A percentile compares a stretch with the other conserved stretches of the same genome.
phyloP scores from a whole-genome alignment of 2,888 invertebrate species.

The Biston betularia region DNA sequence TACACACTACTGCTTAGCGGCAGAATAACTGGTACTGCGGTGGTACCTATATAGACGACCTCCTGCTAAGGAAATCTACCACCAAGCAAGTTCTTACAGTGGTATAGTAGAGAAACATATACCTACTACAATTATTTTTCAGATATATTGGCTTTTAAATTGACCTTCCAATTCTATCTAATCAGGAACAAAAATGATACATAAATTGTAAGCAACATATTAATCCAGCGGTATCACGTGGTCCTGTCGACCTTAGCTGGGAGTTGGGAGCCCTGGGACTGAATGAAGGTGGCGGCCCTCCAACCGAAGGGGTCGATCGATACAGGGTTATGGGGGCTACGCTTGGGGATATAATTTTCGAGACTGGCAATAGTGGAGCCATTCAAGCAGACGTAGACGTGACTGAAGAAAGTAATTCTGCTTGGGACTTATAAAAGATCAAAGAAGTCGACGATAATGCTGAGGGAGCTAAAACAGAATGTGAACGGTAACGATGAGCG shows the following conservation, averaged over 20 bases:
- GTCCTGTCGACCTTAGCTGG: slow-evolving; percentile 22
- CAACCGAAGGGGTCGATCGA: slow-evolving; percentile 44
- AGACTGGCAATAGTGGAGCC: slow-evolving; percentile 32
- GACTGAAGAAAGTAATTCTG: slow-evolving; percentile 17
- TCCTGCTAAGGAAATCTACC: no score
- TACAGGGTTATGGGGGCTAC: slow-evolving; percentile 46
- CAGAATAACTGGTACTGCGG: no score
- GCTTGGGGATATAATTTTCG: slow-evolving; percentile 43
- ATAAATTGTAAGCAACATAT: neutral
- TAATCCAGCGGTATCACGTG: slow-evolving; percentile 1
- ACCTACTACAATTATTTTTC: no score
- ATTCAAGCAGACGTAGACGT: slow-evolving; percentile 26
- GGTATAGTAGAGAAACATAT: no score
- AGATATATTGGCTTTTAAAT: no score
- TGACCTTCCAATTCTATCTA: neutral
- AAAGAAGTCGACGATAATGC: neutral
- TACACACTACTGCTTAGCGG: no score
- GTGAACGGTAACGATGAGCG: neutral
- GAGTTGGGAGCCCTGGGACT: slow-evolving; percentile 24
- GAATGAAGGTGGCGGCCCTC: slow-evolving; percentile 38
- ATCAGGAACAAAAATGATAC: slow-evolving; percentile 2
- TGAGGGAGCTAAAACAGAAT: neutral
- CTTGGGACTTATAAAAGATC: slow-evolving; percentile 3
- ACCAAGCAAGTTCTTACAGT: no score
- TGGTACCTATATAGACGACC: no score